Conservation (phyloP, 2,888 invertebrate species). For the Epinotia bilunana region DNA sequence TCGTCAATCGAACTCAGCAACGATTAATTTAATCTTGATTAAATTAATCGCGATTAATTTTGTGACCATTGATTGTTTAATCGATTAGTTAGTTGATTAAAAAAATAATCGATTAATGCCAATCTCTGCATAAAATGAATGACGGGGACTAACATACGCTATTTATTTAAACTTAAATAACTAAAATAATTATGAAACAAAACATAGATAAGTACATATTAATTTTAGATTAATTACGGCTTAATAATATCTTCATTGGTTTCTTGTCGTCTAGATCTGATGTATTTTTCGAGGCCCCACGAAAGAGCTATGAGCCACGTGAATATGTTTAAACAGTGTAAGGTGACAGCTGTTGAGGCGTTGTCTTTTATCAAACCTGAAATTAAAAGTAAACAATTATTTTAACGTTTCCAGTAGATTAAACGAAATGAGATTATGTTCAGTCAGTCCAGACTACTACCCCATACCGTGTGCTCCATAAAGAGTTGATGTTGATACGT, state of each 20-base stretch:
- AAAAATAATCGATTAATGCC: no score
- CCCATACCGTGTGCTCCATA: no score
- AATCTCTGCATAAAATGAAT: conserved; percentile 9
- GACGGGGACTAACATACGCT: background rate
- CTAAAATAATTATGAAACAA: background rate
- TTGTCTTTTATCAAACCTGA: conserved; percentile 87
- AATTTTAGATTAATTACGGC: conserved; percentile 48
- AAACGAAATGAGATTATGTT: background rate
- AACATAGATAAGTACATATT: no score
- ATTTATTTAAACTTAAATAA: background rate
- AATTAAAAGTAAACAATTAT: conserved; percentile 46
- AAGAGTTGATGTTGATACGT: no score
- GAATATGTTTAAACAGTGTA: conserved; percentile 87
- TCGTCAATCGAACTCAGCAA: no score
- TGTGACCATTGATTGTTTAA: no score
- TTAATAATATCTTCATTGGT: conserved; percentile 54
- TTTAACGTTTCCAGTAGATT: background rate
- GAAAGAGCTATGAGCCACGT: conserved; percentile 86
- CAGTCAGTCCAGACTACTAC: no score
- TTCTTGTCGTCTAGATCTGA: conserved; percentile 59
- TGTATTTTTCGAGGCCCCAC: conserved; percentile 85
- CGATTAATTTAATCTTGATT: no score
- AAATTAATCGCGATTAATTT: no score
- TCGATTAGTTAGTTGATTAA: no score
- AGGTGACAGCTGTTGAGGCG: conserved; percentile 84